phyloP scores from a whole-genome alignment of 2,888 invertebrate species.

The Cheilosia soror region DNA sequence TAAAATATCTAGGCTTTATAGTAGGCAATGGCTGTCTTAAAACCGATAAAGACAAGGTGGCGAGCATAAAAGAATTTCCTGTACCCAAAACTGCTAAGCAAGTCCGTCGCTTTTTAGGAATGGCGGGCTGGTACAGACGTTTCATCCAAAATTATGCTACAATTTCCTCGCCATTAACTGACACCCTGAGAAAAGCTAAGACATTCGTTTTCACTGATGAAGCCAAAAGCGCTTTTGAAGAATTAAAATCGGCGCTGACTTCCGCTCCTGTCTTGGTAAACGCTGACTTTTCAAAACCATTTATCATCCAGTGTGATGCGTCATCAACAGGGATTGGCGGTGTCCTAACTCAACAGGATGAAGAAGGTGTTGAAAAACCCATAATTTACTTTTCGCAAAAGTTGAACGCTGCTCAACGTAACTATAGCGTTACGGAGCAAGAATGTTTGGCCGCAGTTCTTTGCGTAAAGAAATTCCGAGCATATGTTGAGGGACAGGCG shows the following conservation, averaged over 20 bases:
- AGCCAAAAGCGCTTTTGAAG: neutral
- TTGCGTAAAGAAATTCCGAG: neutral
- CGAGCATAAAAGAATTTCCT: neutral
- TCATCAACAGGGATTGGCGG: neutral
- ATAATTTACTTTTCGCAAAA: constrained; percentile 20
- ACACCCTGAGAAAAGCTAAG: neutral
- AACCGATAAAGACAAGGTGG: constrained; percentile 12
- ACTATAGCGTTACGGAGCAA: constrained; percentile 37
- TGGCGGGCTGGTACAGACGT: neutral
- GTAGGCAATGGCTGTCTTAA: constrained; percentile 11
- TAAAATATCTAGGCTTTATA: constrained; percentile 33
- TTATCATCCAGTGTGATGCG: constrained; percentile 27
- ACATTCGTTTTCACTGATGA: neutral
- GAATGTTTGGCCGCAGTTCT: constrained; percentile 9
- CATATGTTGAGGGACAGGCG: neutral
- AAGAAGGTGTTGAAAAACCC: neutral
- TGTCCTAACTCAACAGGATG: constrained; percentile 13
- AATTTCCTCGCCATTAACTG: neutral
- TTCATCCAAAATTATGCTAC: neutral
- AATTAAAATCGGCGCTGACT: constrained; percentile 1
- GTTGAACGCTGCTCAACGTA: constrained; percentile 26
- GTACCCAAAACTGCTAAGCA: constrained; percentile 1
- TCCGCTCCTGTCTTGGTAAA: constrained; percentile 4
- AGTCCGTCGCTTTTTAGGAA: constrained; percentile 27
- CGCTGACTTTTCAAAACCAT: constrained; percentile 11